phyloP scores from a whole-genome alignment of 2,797 vertebrate genomes.

The Steatocranus sp. region DNA sequence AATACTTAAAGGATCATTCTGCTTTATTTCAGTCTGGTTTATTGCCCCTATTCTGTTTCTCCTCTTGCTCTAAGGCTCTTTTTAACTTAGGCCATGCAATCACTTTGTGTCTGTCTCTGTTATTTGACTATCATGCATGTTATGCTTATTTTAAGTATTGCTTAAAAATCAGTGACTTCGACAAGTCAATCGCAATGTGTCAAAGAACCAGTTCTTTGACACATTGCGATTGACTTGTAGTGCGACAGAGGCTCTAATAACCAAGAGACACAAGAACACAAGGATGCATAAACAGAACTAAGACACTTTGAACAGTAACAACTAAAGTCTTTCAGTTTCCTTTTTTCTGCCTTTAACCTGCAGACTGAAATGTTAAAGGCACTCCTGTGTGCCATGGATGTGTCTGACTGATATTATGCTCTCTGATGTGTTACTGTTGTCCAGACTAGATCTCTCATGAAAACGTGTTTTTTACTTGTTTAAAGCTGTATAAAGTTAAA shows the following conservation, averaged over 20 bases:
- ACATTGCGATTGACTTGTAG: no score
- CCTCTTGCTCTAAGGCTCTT: neutral
- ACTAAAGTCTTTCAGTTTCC: neutral
- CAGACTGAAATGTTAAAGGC: neutral
- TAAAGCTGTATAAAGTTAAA: neutral
- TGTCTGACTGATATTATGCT: neutral
- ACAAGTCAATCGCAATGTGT: neutral
- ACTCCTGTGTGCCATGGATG: fast-evolving
- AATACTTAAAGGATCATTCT: neutral
- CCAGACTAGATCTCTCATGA: neutral
- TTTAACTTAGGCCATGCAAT: neutral
- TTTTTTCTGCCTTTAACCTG: neutral
- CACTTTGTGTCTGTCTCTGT: neutral
- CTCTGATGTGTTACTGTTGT: no score
- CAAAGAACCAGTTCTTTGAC: neutral
- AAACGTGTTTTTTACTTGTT: neutral
- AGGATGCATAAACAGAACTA: neutral
- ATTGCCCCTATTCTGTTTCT: neutral
- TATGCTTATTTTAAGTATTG: neutral
- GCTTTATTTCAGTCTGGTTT: neutral
- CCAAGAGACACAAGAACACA: neutral
- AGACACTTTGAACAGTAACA: neutral
- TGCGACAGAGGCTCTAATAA: neutral
- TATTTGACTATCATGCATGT: neutral
- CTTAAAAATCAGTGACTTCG: neutral